Percentiles rank a stretch among this genome's conserved stretches.
Evolutionary conservation across 64 coral and sea anemone species (phyloP).

Genomic region (Platygyra sinensis): DNA sequence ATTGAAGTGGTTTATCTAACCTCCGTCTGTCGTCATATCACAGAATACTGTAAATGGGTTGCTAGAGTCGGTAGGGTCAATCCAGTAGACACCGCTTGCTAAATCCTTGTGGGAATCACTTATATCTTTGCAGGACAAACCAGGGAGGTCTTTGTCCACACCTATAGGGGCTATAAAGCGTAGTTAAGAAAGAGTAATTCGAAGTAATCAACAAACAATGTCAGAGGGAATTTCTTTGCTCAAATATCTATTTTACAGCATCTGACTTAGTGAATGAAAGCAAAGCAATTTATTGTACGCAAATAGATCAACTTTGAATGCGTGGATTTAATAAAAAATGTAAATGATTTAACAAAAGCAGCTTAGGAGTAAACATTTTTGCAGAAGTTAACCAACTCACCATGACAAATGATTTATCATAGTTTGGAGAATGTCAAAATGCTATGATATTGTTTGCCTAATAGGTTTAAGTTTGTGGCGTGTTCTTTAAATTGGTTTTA

Average conservation of each 20-base stretch:
- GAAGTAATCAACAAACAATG: not conserved
- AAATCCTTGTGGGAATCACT: not conserved
- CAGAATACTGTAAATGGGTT: slow-evolving; percentile 66
- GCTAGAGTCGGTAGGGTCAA: slow-evolving; percentile 44
- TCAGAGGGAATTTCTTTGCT: no score
- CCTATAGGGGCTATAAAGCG: slow-evolving; percentile 28
- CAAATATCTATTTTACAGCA: no score
- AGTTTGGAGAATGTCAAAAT: not conserved
- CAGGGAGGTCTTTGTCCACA: slow-evolving; percentile 10
- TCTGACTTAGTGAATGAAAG: no score
- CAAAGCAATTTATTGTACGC: no score
- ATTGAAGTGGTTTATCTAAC: not conserved
- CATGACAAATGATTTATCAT: not conserved
- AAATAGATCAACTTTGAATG: no score
- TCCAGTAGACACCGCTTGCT: slow-evolving; percentile 59
- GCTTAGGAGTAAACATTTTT: not conserved
- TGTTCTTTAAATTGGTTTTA: not conserved
- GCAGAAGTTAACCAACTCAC: not conserved
- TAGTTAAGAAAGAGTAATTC: not conserved
- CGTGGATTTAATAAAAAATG: not conserved
- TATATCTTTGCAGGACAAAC: slow-evolving; percentile 63
- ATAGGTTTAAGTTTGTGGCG: not conserved
- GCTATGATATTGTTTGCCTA: not conserved
- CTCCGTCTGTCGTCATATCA: slow-evolving; percentile 81
- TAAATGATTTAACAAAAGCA: not conserved